Conservation (phyloP, 2,888 invertebrate species). For the Hypercompe scribonia region DNA sequence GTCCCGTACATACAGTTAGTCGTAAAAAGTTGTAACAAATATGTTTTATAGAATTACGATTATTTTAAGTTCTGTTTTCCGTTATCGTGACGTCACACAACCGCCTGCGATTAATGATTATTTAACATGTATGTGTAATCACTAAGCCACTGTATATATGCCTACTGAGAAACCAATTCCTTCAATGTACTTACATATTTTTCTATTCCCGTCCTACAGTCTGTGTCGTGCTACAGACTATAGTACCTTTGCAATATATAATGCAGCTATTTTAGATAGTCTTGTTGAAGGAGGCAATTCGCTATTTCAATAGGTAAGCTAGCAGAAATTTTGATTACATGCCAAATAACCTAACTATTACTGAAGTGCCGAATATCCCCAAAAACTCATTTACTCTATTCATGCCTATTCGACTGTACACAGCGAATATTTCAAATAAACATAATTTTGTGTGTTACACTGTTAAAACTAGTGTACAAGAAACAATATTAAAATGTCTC, state of each 20-base stretch:
- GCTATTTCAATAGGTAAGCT: neutral
- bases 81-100: constrained; percentile 73
- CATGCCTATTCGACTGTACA: neutral
- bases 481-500: neutral
- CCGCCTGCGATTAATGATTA: constrained; percentile 63
- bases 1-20: constrained; percentile 12
- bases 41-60: constrained; percentile 19
- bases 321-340: too few species aligned
- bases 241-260: too few species aligned
- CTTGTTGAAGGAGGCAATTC: neutral
- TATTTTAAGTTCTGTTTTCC: constrained; percentile 56
- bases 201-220: too few species aligned
- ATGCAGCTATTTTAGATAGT: neutral
- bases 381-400: neutral
- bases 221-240: too few species aligned
- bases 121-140: neutral
- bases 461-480: neutral
- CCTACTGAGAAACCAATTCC: neutral
- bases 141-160: neutral
- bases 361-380: neutral
- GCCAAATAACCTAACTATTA: neutral
- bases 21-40: constrained; percentile 17
- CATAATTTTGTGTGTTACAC: neutral
- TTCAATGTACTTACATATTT: neutral
- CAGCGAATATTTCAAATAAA: neutral